phyloP scores from a whole-genome alignment of 1,140 invertebrate species.

The Onthophagus taurus region DNA sequence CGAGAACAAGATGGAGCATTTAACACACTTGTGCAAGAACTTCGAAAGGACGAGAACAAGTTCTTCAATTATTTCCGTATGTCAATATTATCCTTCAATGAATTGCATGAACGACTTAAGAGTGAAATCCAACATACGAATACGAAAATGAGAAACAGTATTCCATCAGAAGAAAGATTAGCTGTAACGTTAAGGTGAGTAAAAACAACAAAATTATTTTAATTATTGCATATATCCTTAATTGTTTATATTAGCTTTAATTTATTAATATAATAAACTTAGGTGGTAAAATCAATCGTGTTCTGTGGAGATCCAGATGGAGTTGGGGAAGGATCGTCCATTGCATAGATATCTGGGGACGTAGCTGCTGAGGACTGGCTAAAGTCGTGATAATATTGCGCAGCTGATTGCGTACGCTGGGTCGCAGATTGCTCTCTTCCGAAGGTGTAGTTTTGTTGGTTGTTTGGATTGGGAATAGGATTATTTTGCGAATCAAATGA shows the following conservation, averaged over 20 bases:
- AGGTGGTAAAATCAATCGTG: neutral
- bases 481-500: conserved; percentile 1
- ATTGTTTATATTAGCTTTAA: neutral
- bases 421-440: neutral
- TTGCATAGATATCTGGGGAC: neutral
- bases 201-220: too few relatives aligned
- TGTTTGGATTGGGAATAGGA: neutral
- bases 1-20: neutral
- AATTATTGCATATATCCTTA: neutral
- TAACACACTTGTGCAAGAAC: neutral
- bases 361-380: neutral
- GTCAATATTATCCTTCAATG: conserved; percentile 1
- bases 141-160: conserved; percentile 1
- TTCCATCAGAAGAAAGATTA: conserved; percentile 1
- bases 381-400: too few relatives aligned
- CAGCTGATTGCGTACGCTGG: neutral
- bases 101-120: neutral
- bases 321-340: neutral
- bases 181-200: neutral
- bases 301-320: neutral
- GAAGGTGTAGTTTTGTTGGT: neutral
- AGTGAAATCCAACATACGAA: conserved; percentile 1
- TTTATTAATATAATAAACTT: neutral
- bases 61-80: conserved; percentile 1
- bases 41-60: neutral